Evolutionary conservation across 2,888 invertebrate species (phyloP), one percentile per base, ranked within the genome.

Genomic region (Agrochola lychnidis): DNA sequence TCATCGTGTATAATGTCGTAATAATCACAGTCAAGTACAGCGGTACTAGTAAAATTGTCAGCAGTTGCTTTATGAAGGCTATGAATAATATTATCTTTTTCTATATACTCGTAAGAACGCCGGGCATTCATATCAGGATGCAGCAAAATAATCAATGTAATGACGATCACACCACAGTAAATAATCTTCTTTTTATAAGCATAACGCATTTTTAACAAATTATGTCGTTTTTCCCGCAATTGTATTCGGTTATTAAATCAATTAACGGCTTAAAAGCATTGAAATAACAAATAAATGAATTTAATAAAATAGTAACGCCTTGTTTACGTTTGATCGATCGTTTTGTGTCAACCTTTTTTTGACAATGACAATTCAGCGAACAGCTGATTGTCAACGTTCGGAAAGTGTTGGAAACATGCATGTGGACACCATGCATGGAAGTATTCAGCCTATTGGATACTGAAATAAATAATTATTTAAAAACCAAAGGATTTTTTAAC

Each of bases 21-120:
- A 87, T 96, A 96, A 88, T 95, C 94, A 89, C 96, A 96, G 69
- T 94, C 92, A 57, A 90, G 87, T 70, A 92, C 76, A 36, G 94
- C 93, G 79, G 88, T 91, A 84, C 92, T 95, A 57, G 97, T 96
- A 82, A 97, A 96, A 88, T 97, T 97, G 14, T 90, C 88, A 57
- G 93, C 91, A 59, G 91, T 94, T 85, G 92, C 94, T 86, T 93
- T 92, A 63, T 95, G 91, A 76, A 97, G 91, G 73, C 92, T 93
- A 25, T 92, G 92, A 63, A 95, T 89, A 75, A 97, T 97, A 73
- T 94, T 90, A 14, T 95, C 94, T 78, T 92, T 94, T 73, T 93
- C 89, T 69, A 97, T 96, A 85, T 94, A 97, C 63, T 96, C 95
- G 89, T 97, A 97, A 53, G 86, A 89, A 64, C 91, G 86, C 45